Evolutionary conservation across 2,113 vertebrate genomes (phyloP), one percentile per base, ranked within the genome.

Genomic region (Hydrolagus affinis): DNA sequence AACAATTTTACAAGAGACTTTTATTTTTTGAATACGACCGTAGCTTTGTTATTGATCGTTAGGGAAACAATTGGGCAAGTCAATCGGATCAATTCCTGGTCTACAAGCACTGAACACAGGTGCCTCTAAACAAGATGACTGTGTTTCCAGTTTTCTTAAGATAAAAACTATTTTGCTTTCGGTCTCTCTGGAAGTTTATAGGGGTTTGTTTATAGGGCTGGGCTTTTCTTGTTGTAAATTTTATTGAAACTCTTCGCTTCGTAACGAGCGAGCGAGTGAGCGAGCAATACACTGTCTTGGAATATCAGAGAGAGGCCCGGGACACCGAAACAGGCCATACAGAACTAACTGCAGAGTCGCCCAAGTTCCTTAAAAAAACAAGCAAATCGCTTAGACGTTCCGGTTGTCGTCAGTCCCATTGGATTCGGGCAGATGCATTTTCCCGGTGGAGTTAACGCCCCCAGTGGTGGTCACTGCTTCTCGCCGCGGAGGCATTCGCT

Each of bases 371-470:
- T 83, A 83, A 19, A 83, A n/a, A 44, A 44, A 44, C 44, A 44
- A 83, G 78, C 62, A 68, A 28, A 91, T 95, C 93, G 94, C 92
- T 95, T 44, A 92, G 90, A 94, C 88, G 90, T 94, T 94, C 90
- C 93, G 93, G 92, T 93, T 94, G 89, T 95, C 94, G 85, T 94
- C 94, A 23, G 94, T 95, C 90, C 94, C 94, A 60, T 95, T 95
- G 15, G 93, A 93, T 89, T 94, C 94, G 0, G 93, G 93, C 93
- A 94, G 90, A 89, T 94, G 94, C 93, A 94, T 94, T 89, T 94
- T 95, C 73, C 93, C 93, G 90, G 94, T 94, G 88, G 94, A 94
- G 80, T 93, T 92, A 83, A 83, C 60, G 17, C 59, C 64, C 86
- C 92, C 94, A 87, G 94, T 93, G 0, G 94, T 91, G 90, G 94